phyloP scores from a whole-genome alignment of 2,797 vertebrate species.

The Gallirallus australis region DNA sequence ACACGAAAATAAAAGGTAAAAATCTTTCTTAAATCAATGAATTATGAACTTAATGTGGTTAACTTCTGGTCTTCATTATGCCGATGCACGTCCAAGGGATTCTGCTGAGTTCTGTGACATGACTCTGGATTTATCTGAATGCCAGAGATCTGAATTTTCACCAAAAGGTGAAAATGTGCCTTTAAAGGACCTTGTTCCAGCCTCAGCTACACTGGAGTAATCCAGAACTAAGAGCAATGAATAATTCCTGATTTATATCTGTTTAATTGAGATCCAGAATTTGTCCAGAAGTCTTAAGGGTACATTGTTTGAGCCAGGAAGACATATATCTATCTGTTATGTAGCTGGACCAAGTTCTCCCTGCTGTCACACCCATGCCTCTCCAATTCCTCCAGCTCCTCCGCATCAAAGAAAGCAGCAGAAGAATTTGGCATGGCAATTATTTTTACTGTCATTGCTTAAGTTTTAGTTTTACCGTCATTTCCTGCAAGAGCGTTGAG shows the following conservation, averaged over 20 bases:
- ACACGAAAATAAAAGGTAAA: slow-evolving; percentile 11
- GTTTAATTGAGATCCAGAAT: slow-evolving; percentile 42
- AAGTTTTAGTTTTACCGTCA: not conserved
- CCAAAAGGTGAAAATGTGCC: slow-evolving; percentile 1
- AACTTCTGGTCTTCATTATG: not conserved
- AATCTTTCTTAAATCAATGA: not conserved
- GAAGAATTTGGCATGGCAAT: not conserved
- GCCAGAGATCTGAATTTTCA: slow-evolving; percentile 1
- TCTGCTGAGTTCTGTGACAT: not conserved
- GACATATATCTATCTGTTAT: not conserved
- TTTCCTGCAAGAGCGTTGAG: not conserved
- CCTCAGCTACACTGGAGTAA: not conserved
- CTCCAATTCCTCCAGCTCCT: not conserved
- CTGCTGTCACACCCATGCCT: not conserved
- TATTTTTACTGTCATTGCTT: not conserved
- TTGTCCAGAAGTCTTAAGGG: slow-evolving; percentile 34
- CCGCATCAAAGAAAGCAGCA: not conserved
- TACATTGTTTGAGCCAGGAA: not conserved
- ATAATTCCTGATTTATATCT: slow-evolving; percentile 29
- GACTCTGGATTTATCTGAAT: not conserved
- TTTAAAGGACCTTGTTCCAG: slow-evolving; percentile 2
- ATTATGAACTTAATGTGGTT: not conserved
- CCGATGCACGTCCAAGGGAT: not conserved
- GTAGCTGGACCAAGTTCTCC: slow-evolving; percentile 11
- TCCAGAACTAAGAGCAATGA: not conserved